These are phyloP conservation scores for Limonius californicus DNA, from an alignment of 1,140 invertebrate species.

Conservation along the genomic window DNA sequence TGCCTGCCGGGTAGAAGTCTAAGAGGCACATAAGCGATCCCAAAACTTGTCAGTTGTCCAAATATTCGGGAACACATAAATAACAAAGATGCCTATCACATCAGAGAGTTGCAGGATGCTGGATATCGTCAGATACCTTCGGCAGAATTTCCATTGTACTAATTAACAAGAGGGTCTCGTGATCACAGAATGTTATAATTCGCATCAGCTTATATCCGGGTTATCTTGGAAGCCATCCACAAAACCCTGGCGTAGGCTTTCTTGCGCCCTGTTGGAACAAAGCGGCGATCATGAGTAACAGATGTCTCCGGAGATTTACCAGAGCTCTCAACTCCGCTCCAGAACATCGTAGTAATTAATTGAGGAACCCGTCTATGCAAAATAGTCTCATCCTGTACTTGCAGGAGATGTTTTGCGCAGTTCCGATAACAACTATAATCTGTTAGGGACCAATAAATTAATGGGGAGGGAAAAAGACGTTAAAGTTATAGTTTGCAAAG, in stretches of 20 bases:
- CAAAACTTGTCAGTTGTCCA: neutral
- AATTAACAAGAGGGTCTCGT: neutral
- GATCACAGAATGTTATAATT: neutral
- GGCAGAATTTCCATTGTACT: neutral
- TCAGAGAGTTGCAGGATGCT: no score
- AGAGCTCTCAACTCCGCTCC: neutral
- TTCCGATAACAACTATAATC: neutral
- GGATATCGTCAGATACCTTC: neutral
- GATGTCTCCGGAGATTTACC: slow-evolving; percentile 1
- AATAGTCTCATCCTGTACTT: neutral
- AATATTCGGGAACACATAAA: neutral
- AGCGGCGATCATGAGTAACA: slow-evolving; percentile 1
- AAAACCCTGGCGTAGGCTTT: neutral
- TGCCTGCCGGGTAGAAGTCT: neutral
- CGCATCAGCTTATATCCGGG: neutral
- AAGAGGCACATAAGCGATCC: neutral
- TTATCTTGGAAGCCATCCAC: neutral
- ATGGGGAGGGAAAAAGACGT: neutral
- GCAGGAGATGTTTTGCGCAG: neutral
- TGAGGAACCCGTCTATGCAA: slow-evolving; percentile 1
- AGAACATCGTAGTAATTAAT: neutral
- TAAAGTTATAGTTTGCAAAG: neutral
- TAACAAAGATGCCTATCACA: neutral
- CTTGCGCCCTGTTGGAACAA: neutral
- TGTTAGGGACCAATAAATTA: neutral